Conservation (phyloP, 2,797 vertebrate species). For the Cyprinodon diabolis region DNA sequence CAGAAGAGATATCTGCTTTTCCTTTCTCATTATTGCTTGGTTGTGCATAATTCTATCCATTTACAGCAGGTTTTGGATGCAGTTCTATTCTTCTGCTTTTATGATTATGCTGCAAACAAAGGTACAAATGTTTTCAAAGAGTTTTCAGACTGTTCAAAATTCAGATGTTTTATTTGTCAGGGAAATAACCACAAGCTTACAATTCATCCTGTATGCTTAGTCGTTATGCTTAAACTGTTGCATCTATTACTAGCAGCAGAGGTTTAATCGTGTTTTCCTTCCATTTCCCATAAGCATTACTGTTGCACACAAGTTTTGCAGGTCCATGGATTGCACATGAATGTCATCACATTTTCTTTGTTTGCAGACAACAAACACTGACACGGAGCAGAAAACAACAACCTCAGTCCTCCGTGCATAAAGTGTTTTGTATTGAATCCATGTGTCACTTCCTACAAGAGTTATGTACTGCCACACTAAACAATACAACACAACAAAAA, state of each 20-base stretch:
- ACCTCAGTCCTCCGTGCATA: background rate
- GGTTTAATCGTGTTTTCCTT: conserved; percentile 6
- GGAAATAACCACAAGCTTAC: conserved; percentile 33
- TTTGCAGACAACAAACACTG: conserved; percentile 1
- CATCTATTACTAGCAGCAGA: conserved; percentile 7
- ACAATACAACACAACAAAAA: no score
- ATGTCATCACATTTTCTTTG: conserved; percentile 16
- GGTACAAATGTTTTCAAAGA: background rate
- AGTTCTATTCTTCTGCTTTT: background rate
- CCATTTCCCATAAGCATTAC: background rate
- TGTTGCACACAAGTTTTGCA: conserved; percentile 1
- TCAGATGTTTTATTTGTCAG: conserved; percentile 22
- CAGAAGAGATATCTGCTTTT: conserved; percentile 21
- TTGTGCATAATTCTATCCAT: conserved; percentile 18
- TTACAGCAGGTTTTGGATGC: conserved; percentile 7
- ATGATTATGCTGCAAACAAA: conserved; percentile 12
- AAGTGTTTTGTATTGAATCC: background rate
- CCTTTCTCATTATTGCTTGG: conserved; percentile 11
- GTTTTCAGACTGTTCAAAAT: background rate
- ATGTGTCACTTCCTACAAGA: background rate
- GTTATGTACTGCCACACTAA: no score
- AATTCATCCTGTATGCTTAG: conserved; percentile 20
- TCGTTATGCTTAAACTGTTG: conserved; percentile 11
- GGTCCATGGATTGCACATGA: conserved; percentile 4
- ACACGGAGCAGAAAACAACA: background rate